Conservation (phyloP, 2,888 invertebrate species). For the Stenchaetothrips biformis region DNA sequence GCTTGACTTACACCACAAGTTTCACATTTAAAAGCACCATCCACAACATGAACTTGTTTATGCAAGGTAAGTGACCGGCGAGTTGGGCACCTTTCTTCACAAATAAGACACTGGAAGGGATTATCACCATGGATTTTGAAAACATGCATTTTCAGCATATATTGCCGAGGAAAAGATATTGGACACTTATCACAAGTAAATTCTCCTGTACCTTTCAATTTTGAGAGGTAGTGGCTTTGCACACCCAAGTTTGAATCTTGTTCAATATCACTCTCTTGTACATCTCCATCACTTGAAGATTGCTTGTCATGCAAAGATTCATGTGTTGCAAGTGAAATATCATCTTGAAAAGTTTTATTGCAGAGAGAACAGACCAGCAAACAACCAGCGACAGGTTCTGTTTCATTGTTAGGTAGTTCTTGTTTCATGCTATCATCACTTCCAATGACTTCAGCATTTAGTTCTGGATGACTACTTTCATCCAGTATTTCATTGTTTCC, state of each 20-base stretch:
- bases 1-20: background rate
- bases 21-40: slow-evolving; percentile 9
- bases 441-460: no score
- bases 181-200: background rate
- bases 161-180: background rate
- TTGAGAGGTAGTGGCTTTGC: background rate
- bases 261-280: background rate
- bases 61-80: background rate
- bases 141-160: background rate
- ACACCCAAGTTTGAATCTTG: background rate
- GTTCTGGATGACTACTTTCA: no score
- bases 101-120: background rate
- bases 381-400: background rate
- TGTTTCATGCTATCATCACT: no score
- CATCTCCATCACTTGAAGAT: background rate
- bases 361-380: background rate
- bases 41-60: background rate
- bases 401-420: background rate
- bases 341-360: background rate
- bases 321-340: background rate
- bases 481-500: no score
- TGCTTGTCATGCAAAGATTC: background rate
- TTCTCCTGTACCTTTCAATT: background rate
- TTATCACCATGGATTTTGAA: background rate
- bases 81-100: background rate